Evolutionary conservation across 1,140 invertebrate species (phyloP).

Genomic region (Ostrea edulis): DNA sequence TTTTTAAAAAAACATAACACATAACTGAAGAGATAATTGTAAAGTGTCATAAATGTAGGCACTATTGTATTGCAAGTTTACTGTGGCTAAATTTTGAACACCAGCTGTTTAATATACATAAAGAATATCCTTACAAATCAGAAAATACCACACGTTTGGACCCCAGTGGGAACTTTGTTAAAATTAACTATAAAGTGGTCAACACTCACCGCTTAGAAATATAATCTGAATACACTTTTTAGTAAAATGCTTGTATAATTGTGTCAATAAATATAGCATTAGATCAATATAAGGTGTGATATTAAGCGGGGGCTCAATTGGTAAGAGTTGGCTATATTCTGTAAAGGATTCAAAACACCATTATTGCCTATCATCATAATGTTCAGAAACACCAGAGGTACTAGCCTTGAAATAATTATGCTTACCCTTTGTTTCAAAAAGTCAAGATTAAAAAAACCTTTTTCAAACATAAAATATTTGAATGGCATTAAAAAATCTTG

Average conservation of each 20-base stretch:
- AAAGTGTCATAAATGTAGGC: not conserved
- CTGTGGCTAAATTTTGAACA: not conserved
- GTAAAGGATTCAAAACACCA: too few species aligned
- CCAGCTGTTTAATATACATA: not conserved
- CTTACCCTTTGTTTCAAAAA: too few species aligned
- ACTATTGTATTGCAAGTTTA: slow-evolving; percentile 3
- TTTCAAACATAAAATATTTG: too few species aligned
- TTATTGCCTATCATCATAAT: too few species aligned
- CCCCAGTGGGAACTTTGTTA: not conserved
- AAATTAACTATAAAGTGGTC: not conserved
- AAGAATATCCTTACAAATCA: not conserved
- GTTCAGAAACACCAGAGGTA: too few species aligned
- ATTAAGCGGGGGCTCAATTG: too few species aligned
- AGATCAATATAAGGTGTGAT: too few species aligned
- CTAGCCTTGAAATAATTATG: too few species aligned
- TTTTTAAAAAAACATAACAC: not conserved
- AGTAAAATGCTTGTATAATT: not conserved
- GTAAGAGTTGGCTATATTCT: too few species aligned
- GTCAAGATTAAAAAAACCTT: too few species aligned
- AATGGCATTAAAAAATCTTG: too few species aligned
- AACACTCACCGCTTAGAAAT: not conserved
- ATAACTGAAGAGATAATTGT: not conserved
- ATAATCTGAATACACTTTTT: not conserved
- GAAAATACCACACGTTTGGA: not conserved
- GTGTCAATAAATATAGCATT: too few species aligned